Conservation (phyloP, 2,888 invertebrate species). For the Hyppa rectilinea region DNA sequence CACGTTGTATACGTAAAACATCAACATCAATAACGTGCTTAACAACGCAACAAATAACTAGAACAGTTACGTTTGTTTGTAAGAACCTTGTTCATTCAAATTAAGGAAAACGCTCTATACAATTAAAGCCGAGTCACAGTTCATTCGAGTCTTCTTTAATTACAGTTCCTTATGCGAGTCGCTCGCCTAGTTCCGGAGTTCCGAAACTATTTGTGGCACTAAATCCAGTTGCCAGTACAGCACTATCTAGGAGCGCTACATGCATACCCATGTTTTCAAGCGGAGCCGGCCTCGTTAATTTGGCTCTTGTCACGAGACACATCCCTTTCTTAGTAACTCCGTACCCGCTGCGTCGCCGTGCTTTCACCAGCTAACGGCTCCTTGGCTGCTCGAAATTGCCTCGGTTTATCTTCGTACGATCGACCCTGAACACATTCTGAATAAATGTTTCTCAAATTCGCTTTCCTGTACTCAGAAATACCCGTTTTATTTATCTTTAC, state of each 20-base stretch:
- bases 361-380: slow-evolving; percentile 75
- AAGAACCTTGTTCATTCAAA: slow-evolving; percentile 55
- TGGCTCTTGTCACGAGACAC: slow-evolving; percentile 86
- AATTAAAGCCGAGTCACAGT: slow-evolving; percentile 73
- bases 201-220: slow-evolving; percentile 86
- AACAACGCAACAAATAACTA: slow-evolving; percentile 46
- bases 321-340: slow-evolving; percentile 87
- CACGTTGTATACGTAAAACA: too few relatives aligned
- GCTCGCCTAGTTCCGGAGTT: slow-evolving; percentile 76
- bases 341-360: slow-evolving; percentile 69
- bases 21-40: slow-evolving; percentile 29
- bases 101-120: slow-evolving; percentile 69
- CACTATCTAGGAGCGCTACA: slow-evolving; percentile 84
- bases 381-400: slow-evolving; percentile 77
- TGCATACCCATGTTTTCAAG: slow-evolving; percentile 88
- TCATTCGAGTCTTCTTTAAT: slow-evolving; percentile 83
- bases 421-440: slow-evolving; percentile 72
- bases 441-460: slow-evolving; percentile 69
- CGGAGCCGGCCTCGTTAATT: slow-evolving; percentile 85
- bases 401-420: slow-evolving; percentile 79
- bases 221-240: slow-evolving; percentile 83
- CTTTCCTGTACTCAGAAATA: slow-evolving; percentile 57
- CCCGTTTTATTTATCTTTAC: slow-evolving; percentile 64
- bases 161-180: slow-evolving; percentile 80
- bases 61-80: slow-evolving; percentile 44